Base-by-base conservation (phyloP, 2,113 vertebrate species). In the Calyptommatus sinebrachiatus region DNA sequence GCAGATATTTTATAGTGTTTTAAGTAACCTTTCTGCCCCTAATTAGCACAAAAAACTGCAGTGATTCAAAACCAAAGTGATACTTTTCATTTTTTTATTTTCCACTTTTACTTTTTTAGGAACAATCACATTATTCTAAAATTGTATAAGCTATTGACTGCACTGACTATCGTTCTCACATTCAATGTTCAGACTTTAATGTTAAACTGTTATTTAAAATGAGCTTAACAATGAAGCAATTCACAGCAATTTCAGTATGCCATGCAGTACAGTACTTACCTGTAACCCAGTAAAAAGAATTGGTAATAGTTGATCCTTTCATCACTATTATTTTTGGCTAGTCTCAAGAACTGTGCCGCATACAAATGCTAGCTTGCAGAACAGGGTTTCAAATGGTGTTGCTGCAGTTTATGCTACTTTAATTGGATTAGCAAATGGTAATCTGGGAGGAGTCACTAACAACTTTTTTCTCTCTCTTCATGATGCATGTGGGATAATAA, bases 221-320 rank as follows among this genome's bases (percentile, higher is more conserved):
- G 8, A 29, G 8, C 53, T 74, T 65, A 63, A 31, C 22, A 78
- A 78, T 57, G 53, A 57, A 57, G 46, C 0, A 77, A 24, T 81
- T 66, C 81, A 53, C 61, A 78, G 0, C 46, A 77, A 72, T 85
- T 88, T 81, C 35, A 67, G 11, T 16, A 46, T 73, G 12, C 7
- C 26, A 80, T 71, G 18, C 16, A 50, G 48, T 50, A 50, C 11
- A 57, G 14, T 16, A n/a, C 86, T 92, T 92, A 93, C 88, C 90
- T 88, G 89, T 92, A 71, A 86, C 81, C 53, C 83, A 79, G 77
- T 76, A 89, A 90, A 92, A 91, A 74, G 90, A 91, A 5, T 79
- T 29, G 26, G 78, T 87, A 77, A 92, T 57, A 65, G 89, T 31
- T 70, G 91, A 86, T 66, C 69, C 84, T 82, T 91, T 91, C 91